These are phyloP conservation scores for Perdita meconis DNA, from an alignment of 2,888 invertebrate species.

Conservation along the genomic window DNA sequence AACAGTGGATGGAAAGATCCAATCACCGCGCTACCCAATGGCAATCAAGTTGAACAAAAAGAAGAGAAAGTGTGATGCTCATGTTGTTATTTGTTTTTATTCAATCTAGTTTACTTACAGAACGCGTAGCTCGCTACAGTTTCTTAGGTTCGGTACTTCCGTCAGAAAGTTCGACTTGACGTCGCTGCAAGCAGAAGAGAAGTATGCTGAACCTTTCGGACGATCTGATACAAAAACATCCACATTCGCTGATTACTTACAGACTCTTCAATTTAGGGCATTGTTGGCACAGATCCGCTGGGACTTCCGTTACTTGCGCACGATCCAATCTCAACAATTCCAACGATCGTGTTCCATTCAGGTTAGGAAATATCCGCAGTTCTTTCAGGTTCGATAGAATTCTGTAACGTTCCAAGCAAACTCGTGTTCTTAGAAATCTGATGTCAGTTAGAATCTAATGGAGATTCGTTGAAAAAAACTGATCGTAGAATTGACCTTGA, in stretches of 20 bases:
- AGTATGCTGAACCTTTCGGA: too few species aligned
- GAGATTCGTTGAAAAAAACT: too few species aligned
- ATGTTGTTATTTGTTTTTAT: too few species aligned
- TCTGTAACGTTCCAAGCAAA: slow-evolving; percentile 85
- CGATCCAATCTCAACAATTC: slow-evolving; percentile 93
- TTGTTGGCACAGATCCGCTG: slow-evolving; percentile 90
- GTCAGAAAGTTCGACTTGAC: slow-evolving; percentile 93
- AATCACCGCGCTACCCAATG: too few species aligned
- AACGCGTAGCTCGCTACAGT: slow-evolving; percentile 92
- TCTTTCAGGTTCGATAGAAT: slow-evolving; percentile 94
- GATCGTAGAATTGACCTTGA: too few species aligned
- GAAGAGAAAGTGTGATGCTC: too few species aligned
- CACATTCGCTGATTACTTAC: too few species aligned
- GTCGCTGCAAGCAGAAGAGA: slow-evolving; percentile 87
- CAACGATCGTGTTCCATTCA: slow-evolving; percentile 92
- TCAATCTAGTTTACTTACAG: slow-evolving; percentile 90
- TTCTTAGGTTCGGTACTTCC: slow-evolving; percentile 90
- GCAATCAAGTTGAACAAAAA: too few species aligned
- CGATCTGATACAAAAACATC: too few species aligned
- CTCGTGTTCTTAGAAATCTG: background rate
- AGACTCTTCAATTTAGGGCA: slow-evolving; percentile 92
- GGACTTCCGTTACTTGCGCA: slow-evolving; percentile 90
- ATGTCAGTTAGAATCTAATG: too few species aligned
- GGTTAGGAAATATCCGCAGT: slow-evolving; percentile 91
- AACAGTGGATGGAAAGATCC: too few species aligned